Evolutionary conservation across 1,140 invertebrate species (phyloP), one percentile per base, ranked within the genome.

Genomic region (Bombus balteatus): DNA sequence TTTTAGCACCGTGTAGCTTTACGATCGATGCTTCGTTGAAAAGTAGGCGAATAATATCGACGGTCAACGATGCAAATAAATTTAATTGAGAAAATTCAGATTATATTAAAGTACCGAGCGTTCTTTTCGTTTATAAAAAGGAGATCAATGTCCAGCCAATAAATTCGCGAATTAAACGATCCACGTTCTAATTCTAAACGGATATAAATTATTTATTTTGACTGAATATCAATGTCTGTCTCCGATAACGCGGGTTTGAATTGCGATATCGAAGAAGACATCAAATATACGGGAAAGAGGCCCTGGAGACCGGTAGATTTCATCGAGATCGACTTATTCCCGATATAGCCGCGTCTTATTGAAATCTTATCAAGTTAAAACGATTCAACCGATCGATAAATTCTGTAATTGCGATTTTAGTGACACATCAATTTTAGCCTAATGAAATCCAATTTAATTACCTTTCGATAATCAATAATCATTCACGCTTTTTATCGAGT

Each of bases 161-260:
- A 53, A 53, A 53, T 53, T 53, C 18, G 1, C 47, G 5, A 53
- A 18, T 53, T 53, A 53, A 53, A 53, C 47, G 47, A 18, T 22
- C 47, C 47, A 53, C 18, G 18, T 53, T 53, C 47, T 53, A 28
- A 37, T 34, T 22, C 22, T 34, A 66, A 18, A 32, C 65, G 1
- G 6, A 32, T 18, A 3, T 34, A 66, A 66, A 32, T 66, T n/a
- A 81, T 81, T 81, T 81, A 81, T 73, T 62, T 59, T 73, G 70
- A 43, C 22, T 28, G 34, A 18, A 43, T 34, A 41, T 47, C 41
- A 37, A 47, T 25, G 22, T 10, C 22, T 18, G 32, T 8, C 12
- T 15, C 8, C 32, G 41, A 18, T 47, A 34, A 32, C 77, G 39
- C 3, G n/a, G 12, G 37, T 25, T 72, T n/a, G 28, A 15, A n/a